Base-by-base conservation (phyloP, 92 coral and sea anemone species). In the Parazoanthus darwini region DNA sequence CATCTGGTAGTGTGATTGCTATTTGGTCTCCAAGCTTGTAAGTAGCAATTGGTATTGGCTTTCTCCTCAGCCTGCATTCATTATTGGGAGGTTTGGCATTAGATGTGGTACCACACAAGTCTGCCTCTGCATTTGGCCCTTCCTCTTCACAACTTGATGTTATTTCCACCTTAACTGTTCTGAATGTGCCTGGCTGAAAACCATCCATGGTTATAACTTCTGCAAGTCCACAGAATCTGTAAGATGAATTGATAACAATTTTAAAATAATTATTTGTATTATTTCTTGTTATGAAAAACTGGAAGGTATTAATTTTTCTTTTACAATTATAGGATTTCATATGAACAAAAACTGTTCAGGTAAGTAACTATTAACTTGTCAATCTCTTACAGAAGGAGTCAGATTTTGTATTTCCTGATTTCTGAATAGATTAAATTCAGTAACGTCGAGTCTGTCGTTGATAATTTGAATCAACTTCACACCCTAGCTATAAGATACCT, bases 1-100 rank as follows among this genome's bases (percentile, higher is more conserved):
- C 88, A 76, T 94, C 97, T 16, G 92, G 92, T 9, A 94, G 72
- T 26, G 89, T 84, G n/a, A 92, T 81, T 8, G 89, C 90, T 54
- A 36, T 71, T 33, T 44, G 66, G 72, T 85, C 86, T 13, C 89
- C 85, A 9, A 73, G 77, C 39, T 25, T 37, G 87, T 87, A 93
- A 33, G 87, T 82, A 15, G 81, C 82, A 4, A 93, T 59, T 8
- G 3, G 67, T 26, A 74, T 48, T 11, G 15, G 58, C 6, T 15
- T 36, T 29, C 43, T 43, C 13, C 11, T 3, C 1, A 23, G 82
- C 35, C 35, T 35, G 35, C 58, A 8, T 15, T 86, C 86, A 14
- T n/a, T 20, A 29, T 25, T 76, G 33, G 80, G 26, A 76, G 87
- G 43, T 15, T 29, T 18, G 23, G 3, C 23, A 50, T 15, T 0